These are phyloP conservation scores for Crocidura indochinensis DNA, from an alignment of 2,797 vertebrate species.

Conservation along the genomic window DNA sequence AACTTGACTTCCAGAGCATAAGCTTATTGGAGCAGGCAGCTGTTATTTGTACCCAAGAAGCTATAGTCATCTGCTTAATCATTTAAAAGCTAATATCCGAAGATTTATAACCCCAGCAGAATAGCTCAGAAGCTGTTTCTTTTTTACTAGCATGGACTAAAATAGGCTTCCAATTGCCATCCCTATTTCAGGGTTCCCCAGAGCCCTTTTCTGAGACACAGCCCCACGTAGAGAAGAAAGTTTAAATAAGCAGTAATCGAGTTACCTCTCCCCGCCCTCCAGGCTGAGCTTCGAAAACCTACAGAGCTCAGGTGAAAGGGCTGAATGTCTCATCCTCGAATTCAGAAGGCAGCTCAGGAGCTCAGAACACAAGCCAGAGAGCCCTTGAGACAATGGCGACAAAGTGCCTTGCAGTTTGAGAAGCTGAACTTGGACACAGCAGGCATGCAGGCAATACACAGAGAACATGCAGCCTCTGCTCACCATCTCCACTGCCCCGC, in stretches of 20 bases:
- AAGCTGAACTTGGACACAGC: too few species aligned
- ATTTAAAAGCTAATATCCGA: slow-evolving; percentile 59
- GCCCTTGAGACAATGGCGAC: fast-evolving
- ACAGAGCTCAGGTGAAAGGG: neutral
- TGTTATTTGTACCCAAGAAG: slow-evolving; percentile 52
- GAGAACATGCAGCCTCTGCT: too few species aligned
- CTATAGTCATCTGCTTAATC: slow-evolving; percentile 34
- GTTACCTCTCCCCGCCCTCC: neutral
- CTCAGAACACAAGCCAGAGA: neutral
- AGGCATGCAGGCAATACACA: too few species aligned
- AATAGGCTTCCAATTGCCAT: slow-evolving; percentile 28
- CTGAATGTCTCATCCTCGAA: slow-evolving; percentile 40
- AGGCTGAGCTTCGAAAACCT: slow-evolving; percentile 3
- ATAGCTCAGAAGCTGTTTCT: neutral
- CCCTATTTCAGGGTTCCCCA: slow-evolving; percentile 18
- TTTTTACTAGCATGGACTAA: neutral
- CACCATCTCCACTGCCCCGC: too few species aligned
- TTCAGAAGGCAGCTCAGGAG: neutral
- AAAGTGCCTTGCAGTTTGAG: neutral
- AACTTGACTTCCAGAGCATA: slow-evolving; percentile 1
- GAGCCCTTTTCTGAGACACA: neutral
- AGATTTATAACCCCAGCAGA: slow-evolving; percentile 33
- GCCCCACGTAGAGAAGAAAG: fast-evolving
- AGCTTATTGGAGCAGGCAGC: slow-evolving; percentile 32
- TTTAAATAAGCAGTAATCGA: neutral